Conservation (phyloP, 2,113 vertebrate species). For the Antechinus flavipes region DNA sequence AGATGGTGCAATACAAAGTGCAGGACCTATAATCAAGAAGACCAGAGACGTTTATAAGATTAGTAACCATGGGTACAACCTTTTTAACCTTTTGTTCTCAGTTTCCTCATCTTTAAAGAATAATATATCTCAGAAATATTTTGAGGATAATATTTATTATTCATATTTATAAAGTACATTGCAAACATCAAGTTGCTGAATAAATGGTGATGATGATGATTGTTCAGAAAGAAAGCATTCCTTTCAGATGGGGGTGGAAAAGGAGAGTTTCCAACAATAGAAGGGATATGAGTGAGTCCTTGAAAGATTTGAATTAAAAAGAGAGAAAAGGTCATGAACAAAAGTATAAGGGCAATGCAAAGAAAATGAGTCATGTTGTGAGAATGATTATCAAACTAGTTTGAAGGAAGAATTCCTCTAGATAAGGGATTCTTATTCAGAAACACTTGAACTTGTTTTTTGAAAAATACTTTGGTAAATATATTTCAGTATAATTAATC, state of each 20-base stretch:
- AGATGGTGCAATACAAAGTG: not conserved
- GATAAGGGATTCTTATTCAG: not conserved
- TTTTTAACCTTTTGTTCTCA: not conserved
- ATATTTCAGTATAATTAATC: not conserved
- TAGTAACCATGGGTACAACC: not conserved
- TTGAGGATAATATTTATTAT: not conserved
- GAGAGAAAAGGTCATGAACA: not conserved
- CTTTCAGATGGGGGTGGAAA: not conserved
- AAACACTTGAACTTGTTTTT: not conserved
- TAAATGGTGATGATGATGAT: not conserved
- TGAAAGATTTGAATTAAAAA: not conserved
- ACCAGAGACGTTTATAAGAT: not conserved
- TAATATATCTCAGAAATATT: not conserved
- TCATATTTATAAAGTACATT: not conserved
- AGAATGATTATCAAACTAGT: not conserved
- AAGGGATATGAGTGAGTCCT: not conserved
- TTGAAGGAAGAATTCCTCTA: not conserved
- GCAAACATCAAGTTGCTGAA: not conserved
- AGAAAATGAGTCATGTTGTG: not conserved
- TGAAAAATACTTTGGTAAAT: not conserved
- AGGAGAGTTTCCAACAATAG: not conserved
- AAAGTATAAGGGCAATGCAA: not conserved
- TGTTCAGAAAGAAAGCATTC: not conserved
- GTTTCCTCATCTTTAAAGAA: not conserved
- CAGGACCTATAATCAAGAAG: not conserved